Evolutionary conservation across 1,140 invertebrate species (phyloP).

Genomic region (Drosophila pseudoananassae): DNA sequence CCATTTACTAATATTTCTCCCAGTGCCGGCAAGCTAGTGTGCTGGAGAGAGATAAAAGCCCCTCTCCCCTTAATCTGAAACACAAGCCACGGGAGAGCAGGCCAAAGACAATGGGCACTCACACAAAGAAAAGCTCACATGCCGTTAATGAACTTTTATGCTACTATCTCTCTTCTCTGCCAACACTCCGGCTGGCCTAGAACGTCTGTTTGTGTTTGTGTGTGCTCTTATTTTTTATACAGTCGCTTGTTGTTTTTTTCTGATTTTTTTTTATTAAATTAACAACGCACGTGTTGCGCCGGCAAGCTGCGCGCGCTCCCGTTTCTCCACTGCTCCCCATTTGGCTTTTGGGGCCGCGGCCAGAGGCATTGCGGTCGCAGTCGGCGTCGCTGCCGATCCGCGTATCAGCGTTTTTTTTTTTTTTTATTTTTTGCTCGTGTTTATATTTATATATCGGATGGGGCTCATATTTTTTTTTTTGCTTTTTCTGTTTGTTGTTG

Average conservation of each 20-base stretch:
- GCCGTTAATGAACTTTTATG: conserved; percentile 74
- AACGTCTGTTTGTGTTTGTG: conserved; percentile 5
- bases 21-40: conserved; percentile 1
- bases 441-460: conserved; percentile 55
- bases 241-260: conserved; percentile 5
- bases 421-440: conserved; percentile 20
- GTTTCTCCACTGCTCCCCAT: conserved; percentile 6
- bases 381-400: conserved; percentile 30
- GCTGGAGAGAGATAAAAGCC: conserved; percentile 24
- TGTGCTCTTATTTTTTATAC: conserved; percentile 33
- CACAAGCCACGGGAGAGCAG: conserved; percentile 30
- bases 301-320: conserved; percentile 46
- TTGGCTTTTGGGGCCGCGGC: conserved; percentile 30
- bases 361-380: conserved; percentile 15
- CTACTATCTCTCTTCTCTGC: conserved; percentile 32
- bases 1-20: not conserved
- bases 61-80: conserved; percentile 19
- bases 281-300: conserved; percentile 74
- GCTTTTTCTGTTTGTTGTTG: conserved; percentile 45
- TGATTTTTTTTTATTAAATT: conserved; percentile 62
- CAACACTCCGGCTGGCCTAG: conserved; percentile 13
- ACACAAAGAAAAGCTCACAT: conserved; percentile 51
- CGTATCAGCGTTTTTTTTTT: conserved; percentile 36
- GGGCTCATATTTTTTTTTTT: conserved; percentile 14
- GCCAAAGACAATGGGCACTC: conserved; percentile 40